phyloP scores from a whole-genome alignment of 2,113 vertebrate genomes.

The Erpornis zantholeuca region DNA sequence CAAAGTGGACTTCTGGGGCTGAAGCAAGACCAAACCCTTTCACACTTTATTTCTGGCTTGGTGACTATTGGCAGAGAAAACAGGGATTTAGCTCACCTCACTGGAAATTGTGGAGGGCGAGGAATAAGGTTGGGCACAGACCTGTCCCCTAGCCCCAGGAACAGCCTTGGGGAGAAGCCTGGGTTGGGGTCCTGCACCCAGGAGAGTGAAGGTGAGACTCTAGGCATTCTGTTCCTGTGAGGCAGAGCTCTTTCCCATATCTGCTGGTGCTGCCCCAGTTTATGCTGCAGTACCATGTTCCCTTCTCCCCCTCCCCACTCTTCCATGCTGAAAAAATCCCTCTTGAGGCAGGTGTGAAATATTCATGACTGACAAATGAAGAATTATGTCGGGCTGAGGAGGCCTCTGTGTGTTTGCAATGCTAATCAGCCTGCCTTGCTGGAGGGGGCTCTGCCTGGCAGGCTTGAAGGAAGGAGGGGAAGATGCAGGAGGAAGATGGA shows the following conservation, averaged over 20 bases:
- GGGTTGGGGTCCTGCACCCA: background rate
- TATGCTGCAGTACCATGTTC: background rate
- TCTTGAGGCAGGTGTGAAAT: conserved; percentile 39
- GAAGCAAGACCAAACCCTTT: background rate
- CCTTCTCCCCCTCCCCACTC: background rate
- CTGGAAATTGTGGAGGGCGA: background rate
- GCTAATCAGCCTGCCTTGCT: conserved; percentile 14
- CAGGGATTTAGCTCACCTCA: background rate
- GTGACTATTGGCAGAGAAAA: background rate
- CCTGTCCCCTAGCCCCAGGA: background rate
- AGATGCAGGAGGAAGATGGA: background rate
- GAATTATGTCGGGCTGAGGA: conserved; percentile 37
- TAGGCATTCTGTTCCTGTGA: background rate
- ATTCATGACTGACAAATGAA: conserved; percentile 59
- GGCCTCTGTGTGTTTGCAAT: conserved; percentile 41
- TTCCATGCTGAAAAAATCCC: conserved; percentile 42
- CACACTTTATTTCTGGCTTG: background rate
- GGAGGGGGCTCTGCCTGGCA: conserved; percentile 14
- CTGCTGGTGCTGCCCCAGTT: background rate
- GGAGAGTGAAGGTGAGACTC: background rate
- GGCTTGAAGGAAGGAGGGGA: background rate
- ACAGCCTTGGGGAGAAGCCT: background rate
- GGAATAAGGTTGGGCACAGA: background rate
- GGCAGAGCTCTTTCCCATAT: background rate
- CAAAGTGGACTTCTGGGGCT: background rate